phyloP scores from a whole-genome alignment of 2,888 invertebrate species.

The Drosophila gaucha region DNA sequence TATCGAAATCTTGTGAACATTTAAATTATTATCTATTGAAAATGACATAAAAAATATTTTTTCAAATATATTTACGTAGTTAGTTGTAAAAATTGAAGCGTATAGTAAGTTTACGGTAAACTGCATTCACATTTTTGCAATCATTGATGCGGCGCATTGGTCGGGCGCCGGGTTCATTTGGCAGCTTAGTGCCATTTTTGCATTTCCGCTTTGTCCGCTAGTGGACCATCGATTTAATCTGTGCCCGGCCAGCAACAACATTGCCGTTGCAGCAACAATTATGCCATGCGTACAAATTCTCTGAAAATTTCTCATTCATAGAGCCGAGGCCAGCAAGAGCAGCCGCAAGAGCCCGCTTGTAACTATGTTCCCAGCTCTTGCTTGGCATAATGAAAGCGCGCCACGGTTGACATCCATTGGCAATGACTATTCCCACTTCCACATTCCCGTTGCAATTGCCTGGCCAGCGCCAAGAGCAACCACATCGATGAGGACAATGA shows the following conservation, averaged over 20 bases:
- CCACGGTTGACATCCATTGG: slow-evolving; percentile 54
- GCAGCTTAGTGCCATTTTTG: slow-evolving; percentile 52
- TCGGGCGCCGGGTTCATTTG: slow-evolving; percentile 55
- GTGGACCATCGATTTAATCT: slow-evolving; percentile 66
- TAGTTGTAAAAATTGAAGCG: slow-evolving; percentile 16
- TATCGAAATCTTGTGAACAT: slow-evolving; percentile 21
- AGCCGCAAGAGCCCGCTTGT: slow-evolving; percentile 39
- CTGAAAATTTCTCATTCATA: slow-evolving; percentile 66
- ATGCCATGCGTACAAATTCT: slow-evolving; percentile 70
- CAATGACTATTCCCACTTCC: slow-evolving; percentile 25
- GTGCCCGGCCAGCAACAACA: slow-evolving; percentile 47
- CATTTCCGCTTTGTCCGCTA: slow-evolving; percentile 47
- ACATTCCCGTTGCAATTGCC: slow-evolving; percentile 1
- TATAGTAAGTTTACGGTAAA: slow-evolving; percentile 60
- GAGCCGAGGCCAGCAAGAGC: slow-evolving; percentile 31
- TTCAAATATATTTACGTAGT: not conserved
- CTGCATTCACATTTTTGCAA: slow-evolving; percentile 50
- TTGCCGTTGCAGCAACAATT: slow-evolving; percentile 67
- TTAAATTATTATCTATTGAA: slow-evolving; percentile 27
- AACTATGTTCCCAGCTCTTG: slow-evolving; percentile 38
- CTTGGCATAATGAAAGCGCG: slow-evolving; percentile 55
- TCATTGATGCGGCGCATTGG: slow-evolving; percentile 43
- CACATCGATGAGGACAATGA: slow-evolving; percentile 22
- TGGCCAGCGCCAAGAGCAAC: slow-evolving; percentile 13
- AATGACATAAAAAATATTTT: not conserved